Conservation (phyloP, 2,113 vertebrate species). For the Ciconia boyciana region DNA sequence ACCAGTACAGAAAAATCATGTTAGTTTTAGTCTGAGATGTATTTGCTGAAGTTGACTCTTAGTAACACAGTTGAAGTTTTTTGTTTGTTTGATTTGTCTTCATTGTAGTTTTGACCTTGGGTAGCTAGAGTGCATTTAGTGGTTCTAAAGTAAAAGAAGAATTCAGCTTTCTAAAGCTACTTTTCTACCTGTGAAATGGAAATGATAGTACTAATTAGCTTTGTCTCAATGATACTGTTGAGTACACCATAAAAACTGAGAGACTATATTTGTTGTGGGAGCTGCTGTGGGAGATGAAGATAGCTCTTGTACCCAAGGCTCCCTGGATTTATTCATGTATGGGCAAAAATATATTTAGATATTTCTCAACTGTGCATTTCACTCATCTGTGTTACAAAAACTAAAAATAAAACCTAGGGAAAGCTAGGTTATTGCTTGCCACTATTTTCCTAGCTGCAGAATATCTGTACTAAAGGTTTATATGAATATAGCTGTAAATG, state of each 20-base stretch:
- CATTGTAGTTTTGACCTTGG: neutral
- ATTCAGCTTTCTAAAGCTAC: neutral
- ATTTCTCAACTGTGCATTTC: neutral
- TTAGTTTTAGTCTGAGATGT: neutral
- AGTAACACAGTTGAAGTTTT: neutral
- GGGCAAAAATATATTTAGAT: slow-evolving; percentile 6
- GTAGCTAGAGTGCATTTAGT: neutral
- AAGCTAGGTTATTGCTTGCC: neutral
- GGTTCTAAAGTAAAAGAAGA: neutral
- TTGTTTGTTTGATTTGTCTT: neutral
- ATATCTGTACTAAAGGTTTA: neutral
- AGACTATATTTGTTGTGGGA: neutral
- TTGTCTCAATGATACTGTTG: neutral
- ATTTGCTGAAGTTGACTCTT: neutral
- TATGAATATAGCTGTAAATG: neutral
- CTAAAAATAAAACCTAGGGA: neutral
- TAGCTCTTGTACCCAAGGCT: neutral
- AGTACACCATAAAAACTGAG: neutral
- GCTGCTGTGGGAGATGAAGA: neutral
- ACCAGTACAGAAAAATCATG: neutral
- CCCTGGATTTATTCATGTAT: neutral
- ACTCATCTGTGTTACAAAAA: neutral
- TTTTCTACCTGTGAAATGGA: neutral
- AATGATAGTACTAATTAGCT: neutral
- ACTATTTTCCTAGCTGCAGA: neutral